Evolutionary conservation across 2,797 vertebrate species (phyloP).

Genomic region (Spinibarbus caldwelli): DNA sequence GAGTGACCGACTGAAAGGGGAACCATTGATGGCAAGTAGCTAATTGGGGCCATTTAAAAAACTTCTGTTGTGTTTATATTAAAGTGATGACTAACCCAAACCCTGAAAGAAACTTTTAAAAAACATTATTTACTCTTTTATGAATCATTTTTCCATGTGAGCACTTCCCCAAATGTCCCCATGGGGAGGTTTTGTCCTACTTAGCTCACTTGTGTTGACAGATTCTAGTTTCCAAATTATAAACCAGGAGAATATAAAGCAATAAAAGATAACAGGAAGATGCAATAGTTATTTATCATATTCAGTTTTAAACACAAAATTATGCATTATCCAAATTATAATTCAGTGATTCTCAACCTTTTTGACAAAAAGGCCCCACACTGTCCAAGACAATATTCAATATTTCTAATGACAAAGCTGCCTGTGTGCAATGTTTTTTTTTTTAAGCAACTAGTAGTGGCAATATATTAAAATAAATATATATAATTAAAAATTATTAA

Average conservation of each 20-base stretch:
- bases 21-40: not conserved
- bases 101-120: not conserved
- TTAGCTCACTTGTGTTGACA: not conserved
- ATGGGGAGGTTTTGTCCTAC: not conserved
- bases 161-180: not conserved
- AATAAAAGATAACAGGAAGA: not conserved
- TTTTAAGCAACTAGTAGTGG: not conserved
- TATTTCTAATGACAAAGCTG: not conserved
- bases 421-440: not conserved
- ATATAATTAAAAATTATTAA: not conserved
- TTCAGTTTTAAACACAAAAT: not conserved
- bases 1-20: too few relatives aligned
- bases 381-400: not conserved
- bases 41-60: not conserved
- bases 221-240: not conserved
- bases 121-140: not conserved
- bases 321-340: not conserved
- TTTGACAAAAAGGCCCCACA: not conserved
- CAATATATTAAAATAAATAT: not conserved
- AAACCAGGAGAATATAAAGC: not conserved
- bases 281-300: not conserved
- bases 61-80: not conserved
- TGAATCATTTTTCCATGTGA: not conserved
- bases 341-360: not conserved
- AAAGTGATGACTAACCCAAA: not conserved